These are phyloP conservation scores for Myoxocephalus aenaeus DNA, from an alignment of 2,797 vertebrate genomes.

Conservation along the genomic window DNA sequence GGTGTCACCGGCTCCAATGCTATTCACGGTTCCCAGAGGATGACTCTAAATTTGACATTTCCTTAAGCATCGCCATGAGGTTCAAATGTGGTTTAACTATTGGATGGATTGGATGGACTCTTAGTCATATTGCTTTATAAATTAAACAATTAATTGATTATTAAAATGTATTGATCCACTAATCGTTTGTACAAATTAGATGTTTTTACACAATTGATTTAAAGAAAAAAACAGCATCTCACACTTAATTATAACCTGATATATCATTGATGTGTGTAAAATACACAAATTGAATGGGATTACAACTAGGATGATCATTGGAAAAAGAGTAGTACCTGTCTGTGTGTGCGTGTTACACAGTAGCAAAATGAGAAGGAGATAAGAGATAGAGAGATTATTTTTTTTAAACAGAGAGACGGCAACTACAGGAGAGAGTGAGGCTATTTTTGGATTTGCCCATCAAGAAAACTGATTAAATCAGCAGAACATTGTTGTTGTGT, in stretches of 20 bases:
- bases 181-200: neutral
- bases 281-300: slow-evolving; percentile 20
- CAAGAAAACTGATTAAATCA: slow-evolving; percentile 67
- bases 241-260: neutral
- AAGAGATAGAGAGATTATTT: slow-evolving; percentile 9
- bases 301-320: slow-evolving; percentile 14
- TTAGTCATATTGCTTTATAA: neutral
- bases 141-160: neutral
- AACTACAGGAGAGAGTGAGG: slow-evolving; percentile 43
- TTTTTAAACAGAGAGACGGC: slow-evolving; percentile 18
- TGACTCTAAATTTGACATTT: neutral
- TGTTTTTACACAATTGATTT: neutral
- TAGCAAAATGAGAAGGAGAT: slow-evolving; percentile 41
- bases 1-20: no score
- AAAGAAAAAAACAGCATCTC: neutral
- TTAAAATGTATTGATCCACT: neutral
- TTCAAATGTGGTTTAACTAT: neutral
- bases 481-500: slow-evolving; percentile 46
- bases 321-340: slow-evolving; percentile 15
- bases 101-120: neutral
- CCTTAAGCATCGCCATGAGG: neutral
- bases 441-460: slow-evolving; percentile 70
- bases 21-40: neutral
- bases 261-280: neutral
- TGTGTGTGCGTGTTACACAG: slow-evolving; percentile 21